phyloP scores from a whole-genome alignment of 2,113 vertebrate genomes.

The Psittacara wagleri region DNA sequence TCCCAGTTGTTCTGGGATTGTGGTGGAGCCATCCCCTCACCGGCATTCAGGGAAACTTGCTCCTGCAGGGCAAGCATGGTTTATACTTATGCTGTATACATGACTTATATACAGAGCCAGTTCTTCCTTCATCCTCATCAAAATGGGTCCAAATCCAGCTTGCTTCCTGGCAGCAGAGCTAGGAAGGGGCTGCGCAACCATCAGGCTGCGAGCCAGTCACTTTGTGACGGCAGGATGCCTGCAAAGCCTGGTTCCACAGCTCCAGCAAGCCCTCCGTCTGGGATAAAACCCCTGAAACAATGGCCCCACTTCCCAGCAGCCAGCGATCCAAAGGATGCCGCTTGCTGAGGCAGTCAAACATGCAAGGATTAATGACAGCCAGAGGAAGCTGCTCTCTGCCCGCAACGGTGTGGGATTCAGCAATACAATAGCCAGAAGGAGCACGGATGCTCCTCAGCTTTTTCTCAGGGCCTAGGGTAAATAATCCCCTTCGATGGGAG shows the following conservation, averaged over 20 bases:
- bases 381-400: neutral
- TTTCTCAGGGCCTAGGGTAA: constrained; percentile 61
- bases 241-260: neutral
- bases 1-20: neutral
- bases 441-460: neutral
- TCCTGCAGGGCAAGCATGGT: accelerated
- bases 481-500: constrained; percentile 45
- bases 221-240: neutral
- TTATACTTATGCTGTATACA: neutral
- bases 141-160: neutral
- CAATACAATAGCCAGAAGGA: constrained; percentile 55
- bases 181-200: neutral
- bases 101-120: neutral
- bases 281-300: constrained; percentile 14
- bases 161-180: neutral
- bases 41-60: accelerated
- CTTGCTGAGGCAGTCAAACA: neutral
- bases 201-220: neutral
- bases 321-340: neutral
- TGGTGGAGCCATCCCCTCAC: accelerated
- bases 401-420: neutral
- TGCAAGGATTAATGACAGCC: neutral
- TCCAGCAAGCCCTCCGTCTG: neutral
- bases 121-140: neutral
- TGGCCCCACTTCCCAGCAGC: neutral